Base-by-base conservation (phyloP, 2,797 vertebrate species). In the Anniella stebbinsi region DNA sequence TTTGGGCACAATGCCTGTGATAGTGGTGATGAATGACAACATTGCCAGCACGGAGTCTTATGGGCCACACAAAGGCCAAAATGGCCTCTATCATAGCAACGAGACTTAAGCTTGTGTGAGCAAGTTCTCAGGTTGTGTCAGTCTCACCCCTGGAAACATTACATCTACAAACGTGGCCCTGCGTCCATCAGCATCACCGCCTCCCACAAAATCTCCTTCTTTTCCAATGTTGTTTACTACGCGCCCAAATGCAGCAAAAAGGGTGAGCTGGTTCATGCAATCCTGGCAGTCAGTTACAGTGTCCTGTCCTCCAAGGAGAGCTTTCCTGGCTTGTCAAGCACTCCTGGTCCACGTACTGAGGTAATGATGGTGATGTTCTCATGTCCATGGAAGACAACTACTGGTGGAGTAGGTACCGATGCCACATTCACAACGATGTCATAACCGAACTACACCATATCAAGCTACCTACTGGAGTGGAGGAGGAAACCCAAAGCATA, bases 371-470 rank as follows among this genome's bases (percentile, higher is more conserved):
- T 86, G 98, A 98, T 95, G 96, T 98, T 91, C 98, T 98, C 72
- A 98, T 98, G 97, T 98, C 98, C 78, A 98, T 97, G 98, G 98
- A 97, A 91, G 98, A 98, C 88, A 98, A 98, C 95, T 98, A 98
- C 95, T 98, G 98, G 51, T 0, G 98, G 98, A 0, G 98, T 98
- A 82, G 91, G 98, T 88, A 98, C 98, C 0, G 98, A 98, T 28
- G 97, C 98, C 70, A 98, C 98, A 1, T 98, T 97, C 41, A 98
- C 98, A 33, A 97, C 98, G 0, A 91, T 99, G 92, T 96, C 95
- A 8, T 98, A 96, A 96, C 4, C 1, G 2, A 10, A 91, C 15
- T 72, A 28, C 28, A 21, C 12, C 67, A 2, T 0, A 0, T 57
- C 5, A 38, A 80, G 66, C 41, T 33, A n/a, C n/a, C 48, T 48